Evolutionary conservation across 2,113 vertebrate genomes (phyloP).

Genomic region (Mus spicilegus): DNA sequence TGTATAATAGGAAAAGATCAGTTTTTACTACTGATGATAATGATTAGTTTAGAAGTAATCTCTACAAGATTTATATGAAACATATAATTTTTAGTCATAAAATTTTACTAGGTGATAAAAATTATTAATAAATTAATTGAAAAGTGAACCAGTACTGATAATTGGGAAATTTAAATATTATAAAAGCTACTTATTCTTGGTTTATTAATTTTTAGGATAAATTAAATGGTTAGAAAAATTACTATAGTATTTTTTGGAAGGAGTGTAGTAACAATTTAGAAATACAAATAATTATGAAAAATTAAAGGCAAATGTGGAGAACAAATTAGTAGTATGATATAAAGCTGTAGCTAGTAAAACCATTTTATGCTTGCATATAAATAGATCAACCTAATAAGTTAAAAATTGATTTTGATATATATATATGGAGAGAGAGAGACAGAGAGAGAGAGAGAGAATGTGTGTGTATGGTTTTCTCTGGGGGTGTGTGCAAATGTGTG

Average conservation of each 20-base stretch:
- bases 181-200: conserved; percentile 28
- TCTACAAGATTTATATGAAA: conserved; percentile 31
- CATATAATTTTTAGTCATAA: conserved; percentile 42
- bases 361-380: not conserved
- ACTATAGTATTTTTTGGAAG: not conserved
- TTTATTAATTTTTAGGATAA: conserved; percentile 51
- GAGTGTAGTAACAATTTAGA: not conserved
- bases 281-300: conserved; percentile 22
- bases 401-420: conserved; percentile 1
- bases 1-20: conserved; percentile 30
- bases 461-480: not conserved
- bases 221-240: conserved; percentile 16
- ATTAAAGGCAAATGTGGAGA: conserved; percentile 31
- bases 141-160: not conserved
- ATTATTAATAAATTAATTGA: not conserved
- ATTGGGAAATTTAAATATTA: conserved; percentile 23
- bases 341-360: conserved; percentile 36
- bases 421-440: no score
- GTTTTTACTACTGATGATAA: conserved; percentile 2
- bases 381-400: conserved; percentile 23
- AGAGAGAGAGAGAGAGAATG: no score
- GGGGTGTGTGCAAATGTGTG: not conserved
- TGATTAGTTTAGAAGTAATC: conserved; percentile 24
- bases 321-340: not conserved
- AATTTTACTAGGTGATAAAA: conserved; percentile 11